Evolutionary conservation across 2,888 invertebrate species (phyloP), one percentile per base, ranked within the genome.

Genomic region (Frankliniella intonsa): DNA sequence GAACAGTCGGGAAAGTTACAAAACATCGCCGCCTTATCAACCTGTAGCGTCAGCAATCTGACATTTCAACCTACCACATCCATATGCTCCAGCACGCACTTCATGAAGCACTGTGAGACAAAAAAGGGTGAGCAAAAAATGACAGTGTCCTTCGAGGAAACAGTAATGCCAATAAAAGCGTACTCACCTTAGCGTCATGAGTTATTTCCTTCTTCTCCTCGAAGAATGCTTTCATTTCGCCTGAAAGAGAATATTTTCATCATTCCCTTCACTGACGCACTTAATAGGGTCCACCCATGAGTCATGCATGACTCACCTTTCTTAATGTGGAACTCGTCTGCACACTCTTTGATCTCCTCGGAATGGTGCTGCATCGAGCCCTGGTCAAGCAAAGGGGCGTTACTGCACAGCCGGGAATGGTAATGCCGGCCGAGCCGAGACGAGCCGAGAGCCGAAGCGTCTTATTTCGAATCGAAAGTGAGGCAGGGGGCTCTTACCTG

Each of bases 31-130:
- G 14, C 12, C 9, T 14, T 12, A 55, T 2, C 17, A 17, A 3
- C 55, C 62, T n/a, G 17, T 19, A 62, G 62, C n/a, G n/a, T 7
- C 14, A 19, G 62, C 0, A n/a, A 7, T 17, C 14, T 17, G 14
- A 17, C 14, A 0, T 7, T 17, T 19, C 62, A 17, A 62, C 62
- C n/a, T 62, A 62, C 62, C 62, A 62, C 14, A 0, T 62, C 17
- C 0, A 62, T 19, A 17, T 62, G 62, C 62, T 62, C 14, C 10
- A 25, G 11, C 69, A 9, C 9, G 69, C 69, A 76, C 69, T 76
- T 76, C 69, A 76, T 76, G 69, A 76, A 76, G 69, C 69, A 76
- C 69, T 76, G 69, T 12, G 25, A 76, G 22, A 76, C 10, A 25
- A 76, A 22, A 76, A 76, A 22, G 22, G 19, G n/a, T 62, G 11